Evolutionary conservation across 2,113 vertebrate genomes (phyloP).

Genomic region (Cranoglanis bouderius): DNA sequence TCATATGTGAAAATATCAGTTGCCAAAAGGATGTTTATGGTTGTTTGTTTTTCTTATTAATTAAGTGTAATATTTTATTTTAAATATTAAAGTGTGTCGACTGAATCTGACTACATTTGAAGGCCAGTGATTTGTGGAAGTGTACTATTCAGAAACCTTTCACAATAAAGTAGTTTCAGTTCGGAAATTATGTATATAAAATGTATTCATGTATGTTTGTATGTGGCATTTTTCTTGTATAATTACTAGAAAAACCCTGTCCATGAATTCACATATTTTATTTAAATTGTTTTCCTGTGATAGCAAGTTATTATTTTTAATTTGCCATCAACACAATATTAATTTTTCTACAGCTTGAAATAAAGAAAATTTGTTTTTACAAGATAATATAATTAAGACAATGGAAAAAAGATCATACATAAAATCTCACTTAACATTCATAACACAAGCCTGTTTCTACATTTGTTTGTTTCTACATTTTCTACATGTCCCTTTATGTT

Average conservation of each 20-base stretch:
- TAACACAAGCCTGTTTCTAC: not conserved
- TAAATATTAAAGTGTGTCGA: not conserved
- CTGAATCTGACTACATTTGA: slow-evolving; percentile 7
- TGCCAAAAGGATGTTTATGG: slow-evolving; percentile 17
- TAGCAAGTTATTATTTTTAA: not conserved
- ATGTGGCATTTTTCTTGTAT: not conserved
- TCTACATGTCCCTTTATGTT: not conserved
- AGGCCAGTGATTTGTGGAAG: slow-evolving; percentile 19
- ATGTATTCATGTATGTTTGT: not conserved
- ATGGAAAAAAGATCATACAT: not conserved
- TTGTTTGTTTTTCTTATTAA: slow-evolving; percentile 27
- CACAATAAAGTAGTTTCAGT: slow-evolving; percentile 8
- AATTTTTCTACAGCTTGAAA: not conserved
- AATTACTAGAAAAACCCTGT: not conserved
- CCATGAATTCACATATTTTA: not conserved
- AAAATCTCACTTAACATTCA: not conserved
- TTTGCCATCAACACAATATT: not conserved
- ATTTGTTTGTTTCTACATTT: not conserved
- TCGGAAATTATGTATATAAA: not conserved
- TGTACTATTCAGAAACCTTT: not conserved
- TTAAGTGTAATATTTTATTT: not conserved
- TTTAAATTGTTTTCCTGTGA: not conserved
- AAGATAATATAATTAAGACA: not conserved
- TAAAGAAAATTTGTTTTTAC: no score
- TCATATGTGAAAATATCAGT: not conserved